These are phyloP conservation scores for Cricetomys ansorgei DNA, from an alignment of 2,113 vertebrate species.

Conservation along the genomic window DNA sequence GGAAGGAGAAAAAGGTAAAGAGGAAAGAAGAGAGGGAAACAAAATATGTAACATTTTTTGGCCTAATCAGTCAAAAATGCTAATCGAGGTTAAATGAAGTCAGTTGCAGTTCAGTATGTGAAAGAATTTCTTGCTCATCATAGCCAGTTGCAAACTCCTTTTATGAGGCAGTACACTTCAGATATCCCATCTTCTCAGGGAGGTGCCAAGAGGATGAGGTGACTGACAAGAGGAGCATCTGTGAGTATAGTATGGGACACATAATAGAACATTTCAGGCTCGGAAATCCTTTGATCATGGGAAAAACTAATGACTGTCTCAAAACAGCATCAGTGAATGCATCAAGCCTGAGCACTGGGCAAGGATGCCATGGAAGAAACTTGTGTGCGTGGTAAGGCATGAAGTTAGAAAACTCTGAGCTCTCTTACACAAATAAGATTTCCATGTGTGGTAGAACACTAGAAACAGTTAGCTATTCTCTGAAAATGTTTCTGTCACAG, in stretches of 20 bases:
- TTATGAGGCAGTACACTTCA: neutral
- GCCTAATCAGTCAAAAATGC: neutral
- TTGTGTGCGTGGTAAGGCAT: neutral
- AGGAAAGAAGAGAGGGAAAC: neutral
- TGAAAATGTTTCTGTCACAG: neutral
- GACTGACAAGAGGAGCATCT: neutral
- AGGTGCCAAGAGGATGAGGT: neutral
- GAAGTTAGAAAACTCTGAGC: neutral
- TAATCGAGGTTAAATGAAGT: neutral
- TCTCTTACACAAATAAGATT: neutral
- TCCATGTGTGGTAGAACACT: neutral
- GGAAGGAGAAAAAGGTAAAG: neutral
- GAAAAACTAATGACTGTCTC: neutral
- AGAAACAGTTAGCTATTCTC: neutral
- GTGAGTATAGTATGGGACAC: rapidly evolving
- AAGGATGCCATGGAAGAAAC: neutral
- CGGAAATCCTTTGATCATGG: neutral
- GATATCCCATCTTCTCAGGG: neutral
- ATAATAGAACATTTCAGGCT: neutral
- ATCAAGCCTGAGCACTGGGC: neutral
- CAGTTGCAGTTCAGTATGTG: neutral
- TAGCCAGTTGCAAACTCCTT: neutral
- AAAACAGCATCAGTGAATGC: neutral
- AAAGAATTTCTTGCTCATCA: neutral
- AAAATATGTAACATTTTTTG: neutral